Evolutionary conservation across 2,888 invertebrate genomes (phyloP), one percentile per base, ranked within the genome.

Genomic region (Drosophila paramelanica): DNA sequence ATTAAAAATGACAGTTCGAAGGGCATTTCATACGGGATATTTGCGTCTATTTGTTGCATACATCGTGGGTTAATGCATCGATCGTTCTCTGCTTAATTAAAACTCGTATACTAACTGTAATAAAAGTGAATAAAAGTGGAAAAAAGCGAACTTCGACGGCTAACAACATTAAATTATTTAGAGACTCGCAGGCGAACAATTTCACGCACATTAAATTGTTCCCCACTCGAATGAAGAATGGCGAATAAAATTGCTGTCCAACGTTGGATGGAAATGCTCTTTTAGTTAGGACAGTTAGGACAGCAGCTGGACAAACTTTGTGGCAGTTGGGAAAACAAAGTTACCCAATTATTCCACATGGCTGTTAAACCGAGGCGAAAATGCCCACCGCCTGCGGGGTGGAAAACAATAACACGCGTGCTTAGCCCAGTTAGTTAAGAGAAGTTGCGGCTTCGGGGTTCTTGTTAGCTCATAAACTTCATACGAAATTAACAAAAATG

Each of bases 171-270:
- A 55, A 76, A 66, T 77, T 69, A 76, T 77, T 60, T 45, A 43
- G 33, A 47, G 64, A 55, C 60, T 65, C 51, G 50, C 39, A 52
- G 50, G 33, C 41, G 43, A 33, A 17, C 36, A 57, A 20, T 53
- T 66, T 64, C 50, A 38, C 42, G 67, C 71, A 64, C 76, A 76
- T 82, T 87, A 87, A 81, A 84, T 81, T 84, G 45, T 73, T 81
- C 51, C 61, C 36, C 64, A 64, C 57, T 65, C 41, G 58, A 67
- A 67, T 62, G 50, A 23, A 23, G 57, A 68, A 62, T 53, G 46
- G 57, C 50, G 14, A 17, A 17, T 10, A 17, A 73, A 47, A 42
- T 52, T 69, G 42, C 33, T 42, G 11, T 39, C 50, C 50, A 39
- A 67, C 53, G 52, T 68, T 69, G 23, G 23, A 23, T 3, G 3